Conservation (phyloP, 2,797 vertebrate genomes). For the Pipistrellus nathusii region DNA sequence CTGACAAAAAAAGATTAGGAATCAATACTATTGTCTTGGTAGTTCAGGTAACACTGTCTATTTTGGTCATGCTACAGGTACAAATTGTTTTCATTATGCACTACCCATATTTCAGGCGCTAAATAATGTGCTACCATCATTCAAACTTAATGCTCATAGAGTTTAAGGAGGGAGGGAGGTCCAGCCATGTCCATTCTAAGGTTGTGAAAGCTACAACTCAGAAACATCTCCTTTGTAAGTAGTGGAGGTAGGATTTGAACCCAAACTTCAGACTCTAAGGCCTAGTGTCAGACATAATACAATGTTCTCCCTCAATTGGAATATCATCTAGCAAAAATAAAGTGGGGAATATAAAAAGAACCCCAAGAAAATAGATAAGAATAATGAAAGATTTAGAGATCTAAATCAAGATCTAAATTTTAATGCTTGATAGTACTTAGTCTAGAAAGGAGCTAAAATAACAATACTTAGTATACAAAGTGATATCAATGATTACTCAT, state of each 20-base stretch:
- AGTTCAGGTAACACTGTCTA: neutral
- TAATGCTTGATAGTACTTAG: neutral
- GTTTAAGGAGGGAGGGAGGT: neutral
- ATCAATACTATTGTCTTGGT: neutral
- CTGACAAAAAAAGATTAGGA: neutral
- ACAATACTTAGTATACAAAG: neutral
- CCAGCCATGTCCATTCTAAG: neutral
- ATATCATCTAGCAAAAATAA: conserved; percentile 4
- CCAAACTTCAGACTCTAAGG: neutral
- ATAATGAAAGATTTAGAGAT: conserved; percentile 21
- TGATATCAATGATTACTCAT: neutral
- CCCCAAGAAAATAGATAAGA: neutral
- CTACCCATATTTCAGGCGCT: neutral
- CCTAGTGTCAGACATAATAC: neutral
- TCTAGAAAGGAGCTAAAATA: conserved; percentile 18
- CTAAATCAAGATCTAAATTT: conserved; percentile 22
- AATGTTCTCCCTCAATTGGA: neutral
- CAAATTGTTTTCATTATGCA: neutral
- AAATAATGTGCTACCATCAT: neutral
- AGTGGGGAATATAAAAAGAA: neutral
- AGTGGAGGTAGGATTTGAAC: neutral
- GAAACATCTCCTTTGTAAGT: neutral
- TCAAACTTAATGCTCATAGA: neutral
- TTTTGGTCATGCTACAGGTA: neutral
- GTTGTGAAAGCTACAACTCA: neutral